These are phyloP conservation scores for Lagopus leucura DNA, from an alignment of 2,113 vertebrate genomes.

Conservation along the genomic window DNA sequence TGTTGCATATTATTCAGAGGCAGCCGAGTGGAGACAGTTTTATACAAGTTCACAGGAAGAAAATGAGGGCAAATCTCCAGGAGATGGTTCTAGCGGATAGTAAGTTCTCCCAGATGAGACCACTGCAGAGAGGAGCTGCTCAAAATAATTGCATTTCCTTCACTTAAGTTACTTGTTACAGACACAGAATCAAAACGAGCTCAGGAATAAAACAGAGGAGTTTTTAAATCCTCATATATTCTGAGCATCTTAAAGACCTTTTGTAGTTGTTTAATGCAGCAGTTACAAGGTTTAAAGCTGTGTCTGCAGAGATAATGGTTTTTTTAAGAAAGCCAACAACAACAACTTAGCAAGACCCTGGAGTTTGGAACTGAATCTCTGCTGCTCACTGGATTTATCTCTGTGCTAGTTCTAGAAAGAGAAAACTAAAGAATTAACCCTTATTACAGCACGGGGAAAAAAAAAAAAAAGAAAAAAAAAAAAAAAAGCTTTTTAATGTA, in stretches of 20 bases:
- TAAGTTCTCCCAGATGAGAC: conserved; percentile 13
- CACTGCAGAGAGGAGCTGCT: background rate
- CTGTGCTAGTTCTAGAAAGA: background rate
- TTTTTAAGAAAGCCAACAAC: conserved; percentile 13
- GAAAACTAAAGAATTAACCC: background rate
- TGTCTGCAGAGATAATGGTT: background rate
- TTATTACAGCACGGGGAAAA: background rate
- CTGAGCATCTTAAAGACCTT: background rate
- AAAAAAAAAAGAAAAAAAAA: no score
- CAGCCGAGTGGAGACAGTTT: conserved; percentile 41
- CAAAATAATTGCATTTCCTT: background rate
- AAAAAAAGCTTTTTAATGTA: background rate
- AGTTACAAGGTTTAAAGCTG: conserved; percentile 29
- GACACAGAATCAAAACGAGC: background rate
- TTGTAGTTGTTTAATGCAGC: background rate
- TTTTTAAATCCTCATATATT: background rate
- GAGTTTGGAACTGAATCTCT: background rate
- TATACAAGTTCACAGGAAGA: conserved; percentile 52
- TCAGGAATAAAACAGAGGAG: background rate
- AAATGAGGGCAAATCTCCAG: conserved; percentile 53
- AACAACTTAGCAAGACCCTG: background rate
- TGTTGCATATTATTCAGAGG: conserved; percentile 45
- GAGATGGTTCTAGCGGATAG: conserved; percentile 32
- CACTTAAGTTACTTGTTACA: background rate
- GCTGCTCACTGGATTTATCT: background rate